Evolutionary conservation across 1,140 invertebrate genomes (phyloP).

Genomic region (Aphis gossypii): DNA sequence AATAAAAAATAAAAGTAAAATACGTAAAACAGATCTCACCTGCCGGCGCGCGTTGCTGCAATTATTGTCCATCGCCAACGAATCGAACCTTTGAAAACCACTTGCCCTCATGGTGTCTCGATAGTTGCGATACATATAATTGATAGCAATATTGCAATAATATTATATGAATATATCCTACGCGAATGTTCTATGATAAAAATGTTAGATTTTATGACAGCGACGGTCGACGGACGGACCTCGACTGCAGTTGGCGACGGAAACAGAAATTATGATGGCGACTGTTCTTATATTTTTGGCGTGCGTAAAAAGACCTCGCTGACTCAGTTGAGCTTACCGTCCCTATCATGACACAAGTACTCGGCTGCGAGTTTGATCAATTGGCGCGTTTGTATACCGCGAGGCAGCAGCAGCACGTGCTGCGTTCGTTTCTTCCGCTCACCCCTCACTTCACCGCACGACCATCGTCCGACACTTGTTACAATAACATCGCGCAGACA

Average conservation of each 20-base stretch:
- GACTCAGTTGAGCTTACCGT: neutral
- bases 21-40: neutral
- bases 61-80: neutral
- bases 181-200: neutral
- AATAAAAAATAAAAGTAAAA: neutral
- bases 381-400: neutral
- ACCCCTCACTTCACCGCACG: too few relatives aligned
- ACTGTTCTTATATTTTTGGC: neutral
- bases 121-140: neutral
- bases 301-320: neutral
- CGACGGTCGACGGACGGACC: neutral
- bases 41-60: neutral
- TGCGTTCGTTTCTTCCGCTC: neutral
- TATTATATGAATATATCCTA: neutral
- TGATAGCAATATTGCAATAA: neutral
- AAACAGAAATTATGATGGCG: neutral
- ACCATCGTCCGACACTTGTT: conserved; percentile 49
- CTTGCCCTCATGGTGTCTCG: neutral
- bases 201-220: neutral
- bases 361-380: neutral
- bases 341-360: neutral
- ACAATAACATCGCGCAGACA: conserved; percentile 22
- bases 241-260: neutral
- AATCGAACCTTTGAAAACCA: conserved; percentile 11
- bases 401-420: neutral